Evolutionary conservation across 2,888 invertebrate species (phyloP).

Genomic region (Drosophila acutilabella): DNA sequence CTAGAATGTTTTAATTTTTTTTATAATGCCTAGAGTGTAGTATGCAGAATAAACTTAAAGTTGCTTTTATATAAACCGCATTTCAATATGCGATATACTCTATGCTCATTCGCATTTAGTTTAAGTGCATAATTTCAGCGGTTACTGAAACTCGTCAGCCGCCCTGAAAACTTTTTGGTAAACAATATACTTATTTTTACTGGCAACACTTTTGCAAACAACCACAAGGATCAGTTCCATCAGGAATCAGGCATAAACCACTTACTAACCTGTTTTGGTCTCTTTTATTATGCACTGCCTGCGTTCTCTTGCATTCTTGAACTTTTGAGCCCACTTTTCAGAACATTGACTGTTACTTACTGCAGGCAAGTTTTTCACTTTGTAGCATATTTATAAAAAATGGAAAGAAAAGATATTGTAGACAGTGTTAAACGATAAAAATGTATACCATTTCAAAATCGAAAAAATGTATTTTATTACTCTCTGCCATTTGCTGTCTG

Average conservation of each 20-base stretch:
- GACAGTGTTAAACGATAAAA: constrained; percentile 22
- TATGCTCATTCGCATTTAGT: constrained; percentile 28
- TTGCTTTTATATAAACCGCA: not conserved
- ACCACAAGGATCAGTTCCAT: constrained; percentile 46
- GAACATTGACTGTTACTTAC: constrained; percentile 73
- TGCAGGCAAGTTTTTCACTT: constrained; percentile 60
- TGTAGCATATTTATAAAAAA: constrained; percentile 67
- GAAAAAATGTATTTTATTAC: constrained; percentile 68
- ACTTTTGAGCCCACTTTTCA: constrained; percentile 66
- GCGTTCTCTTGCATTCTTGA: constrained; percentile 51
- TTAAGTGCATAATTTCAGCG: constrained; percentile 10
- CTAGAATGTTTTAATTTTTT: no score
- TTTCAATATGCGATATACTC: constrained; percentile 1
- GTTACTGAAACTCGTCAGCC: constrained; percentile 16
- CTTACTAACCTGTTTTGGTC: not conserved
- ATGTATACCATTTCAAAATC: constrained; percentile 61
- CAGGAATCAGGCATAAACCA: constrained; percentile 11
- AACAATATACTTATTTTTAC: constrained; percentile 52
- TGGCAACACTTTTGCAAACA: constrained; percentile 51
- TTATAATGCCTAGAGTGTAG: no score
- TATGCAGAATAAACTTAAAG: not conserved
- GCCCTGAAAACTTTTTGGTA: constrained; percentile 47
- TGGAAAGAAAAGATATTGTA: constrained; percentile 19
- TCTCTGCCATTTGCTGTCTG: not conserved
- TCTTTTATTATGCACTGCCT: constrained; percentile 11